These are phyloP conservation scores for Lasioglossum lativentre DNA, from an alignment of 2,888 invertebrate genomes.

Conservation along the genomic window DNA sequence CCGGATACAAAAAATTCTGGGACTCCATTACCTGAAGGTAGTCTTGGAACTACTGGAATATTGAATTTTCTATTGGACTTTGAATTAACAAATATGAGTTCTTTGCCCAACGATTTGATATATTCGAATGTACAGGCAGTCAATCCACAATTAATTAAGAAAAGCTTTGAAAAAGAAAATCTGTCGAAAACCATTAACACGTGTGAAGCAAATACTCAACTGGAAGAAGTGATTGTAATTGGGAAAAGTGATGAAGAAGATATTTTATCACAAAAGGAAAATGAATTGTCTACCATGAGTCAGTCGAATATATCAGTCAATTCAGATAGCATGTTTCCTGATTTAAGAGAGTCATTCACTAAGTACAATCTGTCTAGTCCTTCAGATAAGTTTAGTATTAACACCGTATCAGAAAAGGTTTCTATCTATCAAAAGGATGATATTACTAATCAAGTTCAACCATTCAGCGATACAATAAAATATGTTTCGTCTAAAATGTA, in stretches of 20 bases:
- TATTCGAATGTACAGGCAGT: constrained; percentile 71
- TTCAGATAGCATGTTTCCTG: constrained; percentile 45
- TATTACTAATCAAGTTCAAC: constrained; percentile 46
- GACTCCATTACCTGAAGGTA: constrained; percentile 49
- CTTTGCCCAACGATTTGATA: constrained; percentile 65
- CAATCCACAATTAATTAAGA: constrained; percentile 69
- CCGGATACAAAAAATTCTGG: constrained; percentile 30
- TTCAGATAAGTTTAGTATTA: constrained; percentile 42
- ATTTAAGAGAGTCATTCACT: constrained; percentile 35
- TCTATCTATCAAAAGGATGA: constrained; percentile 56
- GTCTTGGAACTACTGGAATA: constrained; percentile 52
- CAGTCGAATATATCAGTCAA: constrained; percentile 44
- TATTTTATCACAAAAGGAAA: background rate
- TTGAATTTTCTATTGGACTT: constrained; percentile 69
- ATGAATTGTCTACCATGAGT: constrained; percentile 31
- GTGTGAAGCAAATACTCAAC: constrained; percentile 12
- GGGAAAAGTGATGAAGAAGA: constrained; percentile 9
- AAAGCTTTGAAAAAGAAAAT: constrained; percentile 43
- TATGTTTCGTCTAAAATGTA: constrained; percentile 28
- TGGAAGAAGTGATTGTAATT: background rate
- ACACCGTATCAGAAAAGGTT: constrained; percentile 41
- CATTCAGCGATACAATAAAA: constrained; percentile 18
- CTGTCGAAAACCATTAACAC: constrained; percentile 21
- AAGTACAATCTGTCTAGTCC: constrained; percentile 41
- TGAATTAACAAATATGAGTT: constrained; percentile 70